These are phyloP conservation scores for Drosophila pseudoobscura DNA, from an alignment of 1,140 invertebrate species.

Conservation along the genomic window DNA sequence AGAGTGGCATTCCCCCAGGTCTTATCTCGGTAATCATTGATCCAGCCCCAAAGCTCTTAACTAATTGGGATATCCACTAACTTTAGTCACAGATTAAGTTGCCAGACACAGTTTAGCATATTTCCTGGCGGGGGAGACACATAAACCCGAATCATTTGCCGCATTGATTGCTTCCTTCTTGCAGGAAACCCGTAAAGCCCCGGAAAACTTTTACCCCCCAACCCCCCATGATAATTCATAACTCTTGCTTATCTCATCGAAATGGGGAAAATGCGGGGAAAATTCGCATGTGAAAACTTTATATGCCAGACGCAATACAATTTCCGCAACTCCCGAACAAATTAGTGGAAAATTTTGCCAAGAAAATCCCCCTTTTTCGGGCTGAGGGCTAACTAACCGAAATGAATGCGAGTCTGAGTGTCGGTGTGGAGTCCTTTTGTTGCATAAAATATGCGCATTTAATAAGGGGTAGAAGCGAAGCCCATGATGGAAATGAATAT, in stretches of 20 bases:
- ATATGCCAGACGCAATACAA: constrained; percentile 71
- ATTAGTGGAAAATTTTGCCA: constrained; percentile 58
- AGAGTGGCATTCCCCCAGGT: too few species aligned
- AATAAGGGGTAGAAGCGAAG: constrained; percentile 48
- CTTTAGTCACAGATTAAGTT: neutral
- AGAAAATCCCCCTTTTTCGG: constrained; percentile 33
- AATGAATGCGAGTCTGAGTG: constrained; percentile 43
- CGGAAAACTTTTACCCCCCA: constrained; percentile 25
- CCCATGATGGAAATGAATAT: constrained; percentile 55
- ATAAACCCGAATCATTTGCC: constrained; percentile 44
- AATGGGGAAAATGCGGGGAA: constrained; percentile 34
- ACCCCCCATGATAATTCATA: constrained; percentile 54
- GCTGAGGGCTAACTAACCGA: constrained; percentile 24
- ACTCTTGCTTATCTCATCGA: constrained; percentile 66
- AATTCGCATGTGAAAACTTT: constrained; percentile 74
- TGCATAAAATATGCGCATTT: constrained; percentile 80
- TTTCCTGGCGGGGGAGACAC: constrained; percentile 11
- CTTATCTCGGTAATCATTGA: too few species aligned
- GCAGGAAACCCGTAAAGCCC: neutral
- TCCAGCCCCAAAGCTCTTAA: too few species aligned
- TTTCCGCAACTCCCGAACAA: constrained; percentile 57
- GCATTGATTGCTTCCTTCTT: constrained; percentile 64
- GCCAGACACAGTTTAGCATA: constrained; percentile 21
- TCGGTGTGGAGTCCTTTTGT: constrained; percentile 30
- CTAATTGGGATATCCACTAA: too few species aligned